Conservation (phyloP, 2,888 invertebrate species). For the Plebejus argus region DNA sequence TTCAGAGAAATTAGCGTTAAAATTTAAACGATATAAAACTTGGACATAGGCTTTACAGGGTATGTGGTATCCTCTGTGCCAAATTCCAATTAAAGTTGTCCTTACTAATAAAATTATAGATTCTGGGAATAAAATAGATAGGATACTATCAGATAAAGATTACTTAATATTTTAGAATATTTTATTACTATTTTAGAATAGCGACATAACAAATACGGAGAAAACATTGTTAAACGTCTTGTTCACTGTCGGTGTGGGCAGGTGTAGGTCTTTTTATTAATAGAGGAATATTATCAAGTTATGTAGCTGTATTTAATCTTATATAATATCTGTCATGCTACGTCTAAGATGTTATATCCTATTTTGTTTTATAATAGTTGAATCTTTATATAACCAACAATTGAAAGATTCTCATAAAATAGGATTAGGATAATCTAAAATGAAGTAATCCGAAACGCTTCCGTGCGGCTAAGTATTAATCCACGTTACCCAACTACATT, state of each 20-base stretch:
- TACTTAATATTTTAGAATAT: too few relatives aligned
- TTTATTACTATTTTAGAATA: too few relatives aligned
- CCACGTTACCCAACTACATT: neutral
- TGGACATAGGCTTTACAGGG: neutral
- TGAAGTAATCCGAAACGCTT: neutral
- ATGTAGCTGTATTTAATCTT: too few relatives aligned
- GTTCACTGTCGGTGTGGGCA: too few relatives aligned
- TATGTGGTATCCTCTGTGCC: neutral
- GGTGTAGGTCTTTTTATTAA: too few relatives aligned
- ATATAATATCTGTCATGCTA: too few relatives aligned
- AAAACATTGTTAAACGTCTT: too few relatives aligned
- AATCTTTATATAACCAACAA: neutral
- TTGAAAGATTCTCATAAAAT: slow-evolving; percentile 2
- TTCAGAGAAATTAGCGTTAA: slow-evolving; percentile 12
- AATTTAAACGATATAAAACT: slow-evolving; percentile 11
- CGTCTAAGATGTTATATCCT: neutral
- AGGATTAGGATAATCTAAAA: neutral
- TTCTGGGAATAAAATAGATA: too few relatives aligned
- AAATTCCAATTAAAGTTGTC: neutral
- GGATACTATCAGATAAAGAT: too few relatives aligned
- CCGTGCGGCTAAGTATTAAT: slow-evolving; percentile 4
- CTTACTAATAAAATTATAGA: too few relatives aligned
- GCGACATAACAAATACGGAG: too few relatives aligned
- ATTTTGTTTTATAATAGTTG: neutral
- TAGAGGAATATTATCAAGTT: too few relatives aligned